Conservation (phyloP, 1,140 invertebrate genomes). For the Mamestra configurata region DNA sequence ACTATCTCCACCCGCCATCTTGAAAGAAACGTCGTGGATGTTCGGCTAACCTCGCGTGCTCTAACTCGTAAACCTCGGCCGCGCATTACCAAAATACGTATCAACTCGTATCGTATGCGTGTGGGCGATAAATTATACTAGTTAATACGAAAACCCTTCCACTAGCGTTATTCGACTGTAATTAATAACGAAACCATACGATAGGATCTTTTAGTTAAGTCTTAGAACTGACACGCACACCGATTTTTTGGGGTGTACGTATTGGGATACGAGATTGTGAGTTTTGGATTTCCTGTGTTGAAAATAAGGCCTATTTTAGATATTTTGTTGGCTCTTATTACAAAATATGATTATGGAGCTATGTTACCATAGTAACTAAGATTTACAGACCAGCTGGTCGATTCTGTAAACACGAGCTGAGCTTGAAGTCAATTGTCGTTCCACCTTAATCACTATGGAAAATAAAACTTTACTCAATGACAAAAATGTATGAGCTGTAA, state of each 20-base stretch:
- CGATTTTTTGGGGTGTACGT: slow-evolving; percentile 51
- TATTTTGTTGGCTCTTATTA: too few relatives aligned
- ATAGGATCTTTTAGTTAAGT: slow-evolving; percentile 63
- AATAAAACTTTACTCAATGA: too few relatives aligned
- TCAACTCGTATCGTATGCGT: slow-evolving; percentile 65
- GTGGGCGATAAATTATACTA: slow-evolving; percentile 64
- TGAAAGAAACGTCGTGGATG: neutral
- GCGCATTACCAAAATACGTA: slow-evolving; percentile 67
- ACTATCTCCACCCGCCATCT: slow-evolving; percentile 19
- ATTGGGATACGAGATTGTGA: neutral
- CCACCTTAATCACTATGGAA: too few relatives aligned
- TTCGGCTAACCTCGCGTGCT: slow-evolving; percentile 59
- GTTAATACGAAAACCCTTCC: slow-evolving; percentile 71
- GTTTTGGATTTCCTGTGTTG: neutral
- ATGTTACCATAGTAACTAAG: too few relatives aligned
- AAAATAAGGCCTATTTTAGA: neutral
- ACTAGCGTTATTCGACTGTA: slow-evolving; percentile 63
- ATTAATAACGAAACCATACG: slow-evolving; percentile 70
- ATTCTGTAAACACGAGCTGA: too few relatives aligned
- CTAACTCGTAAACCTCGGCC: slow-evolving; percentile 61
- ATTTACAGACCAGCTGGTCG: too few relatives aligned
- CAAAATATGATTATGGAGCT: too few relatives aligned
- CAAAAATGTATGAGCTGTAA: too few relatives aligned
- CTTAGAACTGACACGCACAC: slow-evolving; percentile 56
- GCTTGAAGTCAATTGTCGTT: too few relatives aligned